phyloP scores from a whole-genome alignment of 1,140 invertebrate species.

The Atopsyche davidsoni region DNA sequence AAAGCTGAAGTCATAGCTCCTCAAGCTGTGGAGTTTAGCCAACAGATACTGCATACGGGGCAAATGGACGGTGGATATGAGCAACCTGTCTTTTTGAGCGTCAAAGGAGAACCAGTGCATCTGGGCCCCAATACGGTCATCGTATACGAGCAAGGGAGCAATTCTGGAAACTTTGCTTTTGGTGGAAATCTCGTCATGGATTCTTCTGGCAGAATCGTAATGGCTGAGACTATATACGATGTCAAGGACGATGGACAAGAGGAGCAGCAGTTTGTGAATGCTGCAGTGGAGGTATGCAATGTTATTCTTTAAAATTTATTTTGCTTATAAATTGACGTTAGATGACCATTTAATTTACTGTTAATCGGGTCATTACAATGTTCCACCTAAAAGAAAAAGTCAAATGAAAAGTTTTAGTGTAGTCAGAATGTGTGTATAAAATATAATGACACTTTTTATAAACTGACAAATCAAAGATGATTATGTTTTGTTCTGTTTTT shows the following conservation, averaged over 20 bases:
- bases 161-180: conserved; percentile 39
- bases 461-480: too few species aligned
- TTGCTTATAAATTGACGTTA: too few species aligned
- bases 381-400: background rate
- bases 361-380: too few species aligned
- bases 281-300: conserved; percentile 12
- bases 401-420: too few species aligned
- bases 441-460: too few species aligned
- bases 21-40: conserved; percentile 40
- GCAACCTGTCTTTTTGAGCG: conserved; percentile 35
- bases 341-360: too few species aligned
- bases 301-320: too few species aligned
- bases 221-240: conserved; percentile 47
- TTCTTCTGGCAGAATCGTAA: conserved; percentile 42
- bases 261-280: conserved; percentile 10
- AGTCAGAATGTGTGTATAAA: too few species aligned
- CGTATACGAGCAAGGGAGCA: conserved; percentile 38
- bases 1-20: conserved; percentile 32
- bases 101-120: conserved; percentile 38
- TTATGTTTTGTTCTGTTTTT: too few species aligned
- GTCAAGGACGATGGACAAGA: conserved; percentile 44
- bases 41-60: conserved; percentile 43
- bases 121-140: conserved; percentile 46
- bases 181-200: conserved; percentile 47
- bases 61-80: conserved; percentile 33